Percentiles rank a stretch among this genome's conserved stretches.
phyloP scores from a whole-genome alignment of 2,797 vertebrate species.

The Bufotes viridis region DNA sequence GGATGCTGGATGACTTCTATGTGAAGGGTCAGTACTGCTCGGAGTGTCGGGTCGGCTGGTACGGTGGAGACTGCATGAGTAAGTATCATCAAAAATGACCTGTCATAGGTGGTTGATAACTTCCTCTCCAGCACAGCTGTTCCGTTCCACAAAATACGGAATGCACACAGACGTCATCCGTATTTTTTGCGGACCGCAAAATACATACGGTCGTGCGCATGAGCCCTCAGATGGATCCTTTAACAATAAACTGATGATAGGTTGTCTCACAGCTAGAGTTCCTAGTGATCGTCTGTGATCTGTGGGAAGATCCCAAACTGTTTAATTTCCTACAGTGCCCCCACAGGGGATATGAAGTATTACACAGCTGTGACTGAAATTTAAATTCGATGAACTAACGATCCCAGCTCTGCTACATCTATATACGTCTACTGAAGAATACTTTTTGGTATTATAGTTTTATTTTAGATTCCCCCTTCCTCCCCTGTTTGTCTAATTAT shows the following conservation, averaged over 20 bases:
- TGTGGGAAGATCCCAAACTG: not conserved
- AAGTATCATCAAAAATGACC: not conserved
- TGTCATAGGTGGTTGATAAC: too few species aligned
- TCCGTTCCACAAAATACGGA: too few species aligned
- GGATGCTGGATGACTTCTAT: constrained; percentile 91
- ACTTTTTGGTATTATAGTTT: not conserved
- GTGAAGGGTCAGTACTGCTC: constrained; percentile 90
- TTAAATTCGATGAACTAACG: not conserved
- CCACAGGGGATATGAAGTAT: not conserved
- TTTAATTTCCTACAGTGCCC: not conserved
- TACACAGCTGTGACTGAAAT: not conserved
- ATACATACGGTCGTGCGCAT: too few species aligned
- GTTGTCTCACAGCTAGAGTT: not conserved
- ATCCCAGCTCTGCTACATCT: not conserved
- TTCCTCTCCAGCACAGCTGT: too few species aligned
- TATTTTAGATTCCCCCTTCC: not conserved
- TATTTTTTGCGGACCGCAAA: too few species aligned
- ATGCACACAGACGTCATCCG: too few species aligned
- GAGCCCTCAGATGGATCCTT: too few species aligned
- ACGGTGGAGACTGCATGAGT: constrained; percentile 94
- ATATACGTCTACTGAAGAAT: not conserved
- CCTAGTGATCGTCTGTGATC: not conserved
- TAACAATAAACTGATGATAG: not conserved
- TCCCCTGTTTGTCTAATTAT: not conserved
- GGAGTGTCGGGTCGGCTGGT: constrained; percentile 94